phyloP scores from a whole-genome alignment of 92 coral and sea anemone species.

The Metridium senile region DNA sequence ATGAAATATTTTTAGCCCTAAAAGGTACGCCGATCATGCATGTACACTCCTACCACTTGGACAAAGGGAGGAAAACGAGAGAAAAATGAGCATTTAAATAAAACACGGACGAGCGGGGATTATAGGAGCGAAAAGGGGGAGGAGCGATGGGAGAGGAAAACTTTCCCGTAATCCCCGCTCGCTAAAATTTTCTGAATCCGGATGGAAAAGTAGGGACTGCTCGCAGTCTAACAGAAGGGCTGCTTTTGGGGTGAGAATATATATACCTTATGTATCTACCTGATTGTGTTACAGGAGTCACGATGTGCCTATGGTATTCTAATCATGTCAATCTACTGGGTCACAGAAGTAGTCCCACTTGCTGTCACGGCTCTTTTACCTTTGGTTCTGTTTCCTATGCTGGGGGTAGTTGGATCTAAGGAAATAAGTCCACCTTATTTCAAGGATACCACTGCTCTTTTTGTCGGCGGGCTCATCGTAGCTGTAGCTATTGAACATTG shows the following conservation, averaged over 20 bases:
- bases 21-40: no score
- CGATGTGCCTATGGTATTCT: constrained; percentile 74
- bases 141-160: no score
- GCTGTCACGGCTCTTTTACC: constrained; percentile 84
- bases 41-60: no score
- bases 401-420: constrained; percentile 74
- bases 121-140: no score
- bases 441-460: constrained; percentile 81
- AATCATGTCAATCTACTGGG: constrained; percentile 81
- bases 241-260: no score
- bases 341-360: constrained; percentile 69
- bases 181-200: no score
- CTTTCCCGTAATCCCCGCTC: no score
- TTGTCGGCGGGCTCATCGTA: constrained; percentile 79
- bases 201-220: neutral
- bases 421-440: constrained; percentile 80
- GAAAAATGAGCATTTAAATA: no score
- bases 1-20: no score
- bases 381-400: constrained; percentile 69
- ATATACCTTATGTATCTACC: no score
- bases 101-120: no score
- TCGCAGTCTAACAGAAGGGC: neutral
- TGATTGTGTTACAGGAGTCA: constrained; percentile 48
- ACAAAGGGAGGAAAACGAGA: no score
- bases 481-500: constrained; percentile 90